Conservation (phyloP, 2,113 vertebrate genomes). For the Lycaon pictus region DNA sequence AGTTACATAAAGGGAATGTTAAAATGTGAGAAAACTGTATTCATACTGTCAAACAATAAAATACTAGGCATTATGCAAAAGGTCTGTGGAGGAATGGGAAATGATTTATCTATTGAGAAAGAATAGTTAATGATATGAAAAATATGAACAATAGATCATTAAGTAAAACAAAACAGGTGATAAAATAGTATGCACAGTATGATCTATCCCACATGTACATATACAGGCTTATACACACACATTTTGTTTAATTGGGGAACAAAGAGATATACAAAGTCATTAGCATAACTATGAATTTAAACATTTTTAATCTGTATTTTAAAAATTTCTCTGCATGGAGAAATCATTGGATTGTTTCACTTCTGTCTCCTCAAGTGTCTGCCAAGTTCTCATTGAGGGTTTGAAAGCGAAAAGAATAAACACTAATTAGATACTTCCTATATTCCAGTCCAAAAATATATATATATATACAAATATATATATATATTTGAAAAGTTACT, state of each 20-base stretch:
- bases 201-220: background rate
- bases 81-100: background rate
- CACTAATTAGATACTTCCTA: background rate
- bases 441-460: background rate
- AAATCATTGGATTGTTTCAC: slow-evolving; percentile 28
- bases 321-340: background rate
- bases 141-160: background rate
- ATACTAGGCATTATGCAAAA: slow-evolving; percentile 36
- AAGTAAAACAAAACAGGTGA: slow-evolving; percentile 36
- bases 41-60: slow-evolving; percentile 40
- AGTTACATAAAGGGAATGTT: background rate
- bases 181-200: slow-evolving; percentile 6
- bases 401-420: background rate
- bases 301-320: slow-evolving; percentile 15
- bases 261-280: background rate
- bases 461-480: background rate
- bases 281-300: background rate
- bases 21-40: slow-evolving; percentile 33
- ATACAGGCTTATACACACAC: background rate
- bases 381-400: background rate
- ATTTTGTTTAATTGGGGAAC: slow-evolving; percentile 47
- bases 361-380: background rate
- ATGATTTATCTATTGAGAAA: slow-evolving; percentile 46
- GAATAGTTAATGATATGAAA: slow-evolving; percentile 25
- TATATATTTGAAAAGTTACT: background rate